phyloP scores from a whole-genome alignment of 2,797 vertebrate genomes.

The Spondyliosoma cantharus region DNA sequence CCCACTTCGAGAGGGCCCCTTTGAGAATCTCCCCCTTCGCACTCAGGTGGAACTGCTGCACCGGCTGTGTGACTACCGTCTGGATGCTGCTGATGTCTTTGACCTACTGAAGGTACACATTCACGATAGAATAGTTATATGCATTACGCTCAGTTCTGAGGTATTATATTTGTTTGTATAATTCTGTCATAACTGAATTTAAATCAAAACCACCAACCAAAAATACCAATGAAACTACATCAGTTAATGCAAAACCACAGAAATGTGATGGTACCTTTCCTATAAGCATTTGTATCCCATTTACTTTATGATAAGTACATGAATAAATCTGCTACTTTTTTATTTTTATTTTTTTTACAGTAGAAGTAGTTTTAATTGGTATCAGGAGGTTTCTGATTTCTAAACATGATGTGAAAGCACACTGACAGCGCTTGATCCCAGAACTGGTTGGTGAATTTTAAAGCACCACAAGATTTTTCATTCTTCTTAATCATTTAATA shows the following conservation, averaged over 20 bases:
- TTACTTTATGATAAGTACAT: neutral
- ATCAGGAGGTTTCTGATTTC: conserved; percentile 3
- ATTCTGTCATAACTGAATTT: neutral
- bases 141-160: neutral
- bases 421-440: neutral
- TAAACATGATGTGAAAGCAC: neutral
- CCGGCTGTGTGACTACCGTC: conserved; percentile 95
- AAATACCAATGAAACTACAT: neutral
- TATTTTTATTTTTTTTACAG: neutral
- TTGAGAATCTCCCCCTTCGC: conserved; percentile 90
- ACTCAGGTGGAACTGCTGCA: conserved; percentile 95
- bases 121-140: neutral
- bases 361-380: neutral
- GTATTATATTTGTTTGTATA: neutral
- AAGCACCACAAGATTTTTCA: neutral
- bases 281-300: neutral
- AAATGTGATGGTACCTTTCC: neutral
- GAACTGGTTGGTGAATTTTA: neutral
- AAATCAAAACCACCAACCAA: neutral
- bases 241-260: neutral
- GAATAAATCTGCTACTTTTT: neutral
- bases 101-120: conserved; percentile 94
- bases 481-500: neutral
- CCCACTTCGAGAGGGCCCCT: conserved; percentile 88
- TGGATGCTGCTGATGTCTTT: conserved; percentile 97